Evolutionary conservation across 2,797 vertebrate genomes (phyloP), one percentile per base, ranked within the genome.

Genomic region (Philypnodon macrostomus): DNA sequence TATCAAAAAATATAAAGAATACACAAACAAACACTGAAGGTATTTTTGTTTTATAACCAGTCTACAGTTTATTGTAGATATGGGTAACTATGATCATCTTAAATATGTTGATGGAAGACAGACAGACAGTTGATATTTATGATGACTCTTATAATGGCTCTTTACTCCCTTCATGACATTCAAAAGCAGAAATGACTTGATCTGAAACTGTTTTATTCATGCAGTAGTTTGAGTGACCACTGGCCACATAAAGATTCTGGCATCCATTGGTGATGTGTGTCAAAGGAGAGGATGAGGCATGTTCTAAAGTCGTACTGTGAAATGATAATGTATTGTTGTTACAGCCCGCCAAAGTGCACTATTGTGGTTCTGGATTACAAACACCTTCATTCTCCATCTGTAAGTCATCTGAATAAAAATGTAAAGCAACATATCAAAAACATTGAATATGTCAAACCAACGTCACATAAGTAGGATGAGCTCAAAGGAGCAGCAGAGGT

Each of bases 401-500:
- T 3, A 14, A 60, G 48, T 56, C 50, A 44, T 71, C 65, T 51
- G 51, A 76, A 76, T 61, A 59, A 55, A 63, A 59, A 66, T 58
- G 26, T 53, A 69, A 70, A 54, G 27, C 18, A 63, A 76, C 67
- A 62, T 76, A 86, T 83, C 67, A 83, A 85, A 86, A 85, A 78
- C 75, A 81, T 38, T 70, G 64, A 77, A 71, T 59, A 67, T 54
- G 53, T 84, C 64, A 41, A 69, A 85, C 73, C 60, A 80, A 88
- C 77, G 72, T 75, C 73, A 86, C 81, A 81, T 63, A 77, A 71
- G 78, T 76, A 68, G 63, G 81, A 74, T 75, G 78, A 83, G 70
- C 68, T 67, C 70, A 80, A 82, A 80, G 55, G 64, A 81, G 75
- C 82, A 85, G 73, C 70, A 87, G 82, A 80, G 75, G 70, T 87